phyloP scores from a whole-genome alignment of 2,797 vertebrate genomes.

The Oceanodroma leucorhoa region DNA sequence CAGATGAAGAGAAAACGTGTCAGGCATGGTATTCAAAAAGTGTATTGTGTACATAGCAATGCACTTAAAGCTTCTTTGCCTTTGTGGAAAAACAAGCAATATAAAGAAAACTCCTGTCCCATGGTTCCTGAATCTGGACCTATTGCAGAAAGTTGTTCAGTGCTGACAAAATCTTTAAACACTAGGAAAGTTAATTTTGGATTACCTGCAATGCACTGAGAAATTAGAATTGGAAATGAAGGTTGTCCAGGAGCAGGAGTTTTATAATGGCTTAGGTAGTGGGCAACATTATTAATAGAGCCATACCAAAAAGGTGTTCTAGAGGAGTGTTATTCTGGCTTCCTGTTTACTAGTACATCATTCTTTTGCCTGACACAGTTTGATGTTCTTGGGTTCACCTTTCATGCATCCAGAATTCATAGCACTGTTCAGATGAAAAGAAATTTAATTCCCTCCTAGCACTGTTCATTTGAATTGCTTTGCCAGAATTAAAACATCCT shows the following conservation, averaged over 20 bases:
- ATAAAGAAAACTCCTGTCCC: neutral
- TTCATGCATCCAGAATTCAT: neutral
- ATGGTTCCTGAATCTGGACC: neutral
- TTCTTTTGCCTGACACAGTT: neutral
- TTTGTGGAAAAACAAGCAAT: neutral
- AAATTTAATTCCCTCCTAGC: neutral
- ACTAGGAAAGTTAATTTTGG: neutral
- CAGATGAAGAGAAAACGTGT: neutral
- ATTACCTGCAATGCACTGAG: neutral
- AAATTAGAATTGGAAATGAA: neutral
- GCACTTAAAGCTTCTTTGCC: neutral
- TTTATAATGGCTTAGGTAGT: neutral
- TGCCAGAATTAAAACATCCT: neutral
- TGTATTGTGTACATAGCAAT: neutral
- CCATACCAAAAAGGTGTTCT: neutral
- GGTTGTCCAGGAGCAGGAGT: neutral
- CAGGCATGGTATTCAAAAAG: neutral
- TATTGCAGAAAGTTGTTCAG: neutral
- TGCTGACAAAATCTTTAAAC: neutral
- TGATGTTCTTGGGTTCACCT: neutral
- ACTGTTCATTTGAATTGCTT: neutral
- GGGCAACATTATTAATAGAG: neutral
- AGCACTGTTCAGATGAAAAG: neutral
- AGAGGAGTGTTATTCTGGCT: neutral
- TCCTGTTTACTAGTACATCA: neutral